Base-by-base conservation (phyloP, 1,140 invertebrate genomes). In the Lutraria rhynchaena region DNA sequence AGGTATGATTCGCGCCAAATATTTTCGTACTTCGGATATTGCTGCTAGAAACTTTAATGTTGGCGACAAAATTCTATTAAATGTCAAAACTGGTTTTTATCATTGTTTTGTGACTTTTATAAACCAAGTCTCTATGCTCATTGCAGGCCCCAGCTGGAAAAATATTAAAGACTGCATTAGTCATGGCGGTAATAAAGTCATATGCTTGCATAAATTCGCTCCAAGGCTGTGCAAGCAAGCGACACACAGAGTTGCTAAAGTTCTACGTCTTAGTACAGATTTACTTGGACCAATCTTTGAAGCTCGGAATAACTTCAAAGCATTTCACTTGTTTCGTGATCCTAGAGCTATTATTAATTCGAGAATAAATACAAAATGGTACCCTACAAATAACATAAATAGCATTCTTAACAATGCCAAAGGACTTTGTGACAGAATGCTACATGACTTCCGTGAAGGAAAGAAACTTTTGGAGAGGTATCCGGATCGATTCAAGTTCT, bases 341-440 rank as follows among this genome's bases (percentile, higher is more conserved):
- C 67, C 67, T 3, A 44, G 67, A 7, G 67, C 67, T 19, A 55
- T 71, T 3, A 71, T 71, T 35, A 71, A 71, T 29, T 71, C 67
- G 9, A 35, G 67, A 33, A 31, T 33, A 4, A 19, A 19, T 5
- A 71, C 44, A 3, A 35, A n/a, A 11, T 71, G 67, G 67, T 71
- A 71, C 33, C 4, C 7, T 19, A 11, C 5, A 1, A 9, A 35
- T 13, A 29, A 17, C 1, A 2, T 29, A 0, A 7, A 51, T 9
- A 5, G 24, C 2, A 15, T n/a, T 19, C 33, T 53, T 11, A 5
- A 53, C 2, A 29, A 71, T 24, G 67, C 67, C 29, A 2, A 24
- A 0, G 46, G 19, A 3, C 41, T 71, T 15, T 71, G 67, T 22
- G 33, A 33, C 22, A 35, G 41, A 15, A 71, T 71, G 46, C 24